Percentiles rank a stretch among this genome's conserved stretches.
phyloP scores from a whole-genome alignment of 2,113 vertebrate genomes.

The Erpornis zantholeuca region DNA sequence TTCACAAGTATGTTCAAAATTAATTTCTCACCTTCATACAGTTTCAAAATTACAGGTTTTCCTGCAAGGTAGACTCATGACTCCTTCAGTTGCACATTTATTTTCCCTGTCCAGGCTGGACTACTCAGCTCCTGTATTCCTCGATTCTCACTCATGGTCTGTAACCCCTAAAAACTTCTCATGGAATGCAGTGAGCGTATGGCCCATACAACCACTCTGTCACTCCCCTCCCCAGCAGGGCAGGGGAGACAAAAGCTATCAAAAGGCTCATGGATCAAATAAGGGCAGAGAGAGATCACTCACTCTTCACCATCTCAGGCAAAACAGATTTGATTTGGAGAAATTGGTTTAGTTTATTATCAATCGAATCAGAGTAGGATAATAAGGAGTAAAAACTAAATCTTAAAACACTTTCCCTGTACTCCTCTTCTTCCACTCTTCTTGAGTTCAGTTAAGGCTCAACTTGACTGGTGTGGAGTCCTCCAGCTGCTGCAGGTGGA shows the following conservation, averaged over 20 bases:
- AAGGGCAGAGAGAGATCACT: neutral
- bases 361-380: neutral
- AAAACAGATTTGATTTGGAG: neutral
- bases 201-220: neutral
- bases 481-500: neutral
- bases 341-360: neutral
- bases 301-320: accelerated
- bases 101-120: neutral
- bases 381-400: neutral
- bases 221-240: neutral
- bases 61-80: neutral
- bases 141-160: accelerated
- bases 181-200: neutral
- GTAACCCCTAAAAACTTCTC: neutral
- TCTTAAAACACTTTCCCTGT: neutral
- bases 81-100: neutral
- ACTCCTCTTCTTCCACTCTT: neutral
- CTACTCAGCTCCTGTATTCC: accelerated
- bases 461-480: neutral
- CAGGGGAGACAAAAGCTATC: neutral
- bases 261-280: neutral
- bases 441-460: neutral
- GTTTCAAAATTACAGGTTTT: neutral
- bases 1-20: neutral
- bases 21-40: neutral